phyloP scores from a whole-genome alignment of 1,140 invertebrate genomes.

The Planococcus citri region DNA sequence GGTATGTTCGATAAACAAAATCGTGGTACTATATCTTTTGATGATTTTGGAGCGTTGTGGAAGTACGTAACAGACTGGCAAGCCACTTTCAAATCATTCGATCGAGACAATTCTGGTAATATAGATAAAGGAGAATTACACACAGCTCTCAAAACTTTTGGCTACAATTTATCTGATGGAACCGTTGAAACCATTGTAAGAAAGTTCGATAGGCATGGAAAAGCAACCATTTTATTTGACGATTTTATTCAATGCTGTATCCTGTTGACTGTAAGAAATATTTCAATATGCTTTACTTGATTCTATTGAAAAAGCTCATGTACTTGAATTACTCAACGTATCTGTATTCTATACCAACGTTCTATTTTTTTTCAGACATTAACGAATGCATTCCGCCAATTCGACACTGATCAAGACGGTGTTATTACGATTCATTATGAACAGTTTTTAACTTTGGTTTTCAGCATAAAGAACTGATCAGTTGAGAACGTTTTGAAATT shows the following conservation, averaged over 20 bases:
- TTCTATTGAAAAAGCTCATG: background rate
- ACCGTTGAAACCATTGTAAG: conserved; percentile 70
- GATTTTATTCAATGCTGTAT: conserved; percentile 97
- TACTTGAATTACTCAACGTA: background rate
- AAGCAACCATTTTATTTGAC: conserved; percentile 86
- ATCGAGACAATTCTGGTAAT: conserved; percentile 87
- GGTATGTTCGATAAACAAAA: conserved; percentile 89
- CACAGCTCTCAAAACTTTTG: conserved; percentile 80
- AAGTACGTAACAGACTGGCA: conserved; percentile 99
- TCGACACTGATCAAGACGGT: conserved; percentile 88
- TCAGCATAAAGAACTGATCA: conserved; percentile 27
- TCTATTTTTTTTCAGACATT: conserved; percentile 54
- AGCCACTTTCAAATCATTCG: conserved; percentile 86
- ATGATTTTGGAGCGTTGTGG: conserved; percentile 91
- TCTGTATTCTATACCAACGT: background rate
- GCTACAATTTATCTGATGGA: conserved; percentile 76
- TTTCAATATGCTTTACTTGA: background rate
- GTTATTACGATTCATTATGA: conserved; percentile 93
- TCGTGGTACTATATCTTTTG: conserved; percentile 83
- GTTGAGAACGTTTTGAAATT: conserved; percentile 21
- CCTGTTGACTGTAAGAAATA: conserved; percentile 73
- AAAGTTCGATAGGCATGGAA: conserved; percentile 86
- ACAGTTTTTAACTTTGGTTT: conserved; percentile 88
- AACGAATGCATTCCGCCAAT: conserved; percentile 74
- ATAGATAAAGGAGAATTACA: conserved; percentile 85